Evolutionary conservation across 2,797 vertebrate species (phyloP).

Genomic region (Micropoecilia bifurca): DNA sequence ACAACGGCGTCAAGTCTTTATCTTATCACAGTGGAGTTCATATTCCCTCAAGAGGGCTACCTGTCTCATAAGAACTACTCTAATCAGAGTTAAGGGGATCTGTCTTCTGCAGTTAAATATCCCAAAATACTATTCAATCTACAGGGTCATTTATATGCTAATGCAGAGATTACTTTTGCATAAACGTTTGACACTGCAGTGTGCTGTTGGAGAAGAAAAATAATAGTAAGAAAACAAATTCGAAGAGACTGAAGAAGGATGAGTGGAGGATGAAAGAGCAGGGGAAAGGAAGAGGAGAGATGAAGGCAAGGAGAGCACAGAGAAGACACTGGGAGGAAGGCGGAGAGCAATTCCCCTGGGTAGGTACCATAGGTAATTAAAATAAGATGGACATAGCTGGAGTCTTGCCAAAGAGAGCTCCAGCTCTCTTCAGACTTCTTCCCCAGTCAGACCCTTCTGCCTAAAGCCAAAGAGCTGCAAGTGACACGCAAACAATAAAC

Average conservation of each 20-base stretch:
- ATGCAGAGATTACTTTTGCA: conserved; percentile 79
- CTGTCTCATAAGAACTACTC: conserved; percentile 62
- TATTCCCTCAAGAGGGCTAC: conserved; percentile 74
- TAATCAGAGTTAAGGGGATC: conserved; percentile 77
- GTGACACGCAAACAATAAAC: conserved; percentile 51
- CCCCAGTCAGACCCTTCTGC: conserved; percentile 65
- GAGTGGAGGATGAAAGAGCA: conserved; percentile 38
- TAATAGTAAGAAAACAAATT: conserved; percentile 17
- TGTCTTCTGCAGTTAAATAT: conserved; percentile 79
- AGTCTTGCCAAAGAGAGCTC: conserved; percentile 71
- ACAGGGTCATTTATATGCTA: conserved; percentile 85
- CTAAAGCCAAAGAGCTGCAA: conserved; percentile 61
- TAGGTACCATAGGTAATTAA: conserved; percentile 79
- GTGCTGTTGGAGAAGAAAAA: conserved; percentile 35
- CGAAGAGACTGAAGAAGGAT: conserved; percentile 27
- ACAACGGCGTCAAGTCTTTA: conserved; percentile 74
- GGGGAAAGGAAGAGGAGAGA: conserved; percentile 33
- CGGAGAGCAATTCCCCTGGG: conserved; percentile 68
- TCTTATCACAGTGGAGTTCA: conserved; percentile 73
- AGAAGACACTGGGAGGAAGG: conserved; percentile 48
- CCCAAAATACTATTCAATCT: conserved; percentile 83
- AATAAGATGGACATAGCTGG: conserved; percentile 79
- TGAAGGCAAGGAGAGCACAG: conserved; percentile 46
- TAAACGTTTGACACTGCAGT: conserved; percentile 64
- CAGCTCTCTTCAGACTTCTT: conserved; percentile 71